Conservation (phyloP, 2,888 invertebrate species). For the Caenorhabditis drosophilae region DNA sequence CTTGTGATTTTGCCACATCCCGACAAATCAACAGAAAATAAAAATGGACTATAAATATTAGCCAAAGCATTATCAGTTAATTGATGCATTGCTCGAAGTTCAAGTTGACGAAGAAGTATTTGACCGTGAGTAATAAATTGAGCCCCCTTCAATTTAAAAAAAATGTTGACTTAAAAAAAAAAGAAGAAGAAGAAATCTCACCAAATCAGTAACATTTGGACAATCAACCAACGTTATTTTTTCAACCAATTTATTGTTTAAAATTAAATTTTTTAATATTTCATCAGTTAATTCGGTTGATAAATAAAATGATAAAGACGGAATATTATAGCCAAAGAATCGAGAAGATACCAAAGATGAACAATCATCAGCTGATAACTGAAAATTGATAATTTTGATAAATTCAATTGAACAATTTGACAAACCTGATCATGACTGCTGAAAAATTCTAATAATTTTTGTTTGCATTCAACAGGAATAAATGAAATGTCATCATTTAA, state of each 20-base stretch:
- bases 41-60: constrained; percentile 50
- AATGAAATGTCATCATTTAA: constrained; percentile 51
- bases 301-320: constrained; percentile 60
- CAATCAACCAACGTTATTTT: constrained; percentile 65
- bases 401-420: too few species aligned
- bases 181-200: constrained; percentile 6
- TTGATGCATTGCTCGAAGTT: constrained; percentile 55
- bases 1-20: constrained; percentile 62
- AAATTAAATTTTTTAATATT: constrained; percentile 48
- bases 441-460: constrained; percentile 61
- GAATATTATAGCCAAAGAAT: constrained; percentile 59
- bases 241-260: constrained; percentile 53
- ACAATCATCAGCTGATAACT: constrained; percentile 57
- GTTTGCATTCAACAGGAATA: constrained; percentile 61
- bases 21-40: constrained; percentile 63
- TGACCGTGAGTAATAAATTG: constrained; percentile 56
- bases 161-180: too few species aligned
- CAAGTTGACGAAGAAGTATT: constrained; percentile 45
- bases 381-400: constrained; percentile 18
- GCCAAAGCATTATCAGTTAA: constrained; percentile 57
- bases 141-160: constrained; percentile 48
- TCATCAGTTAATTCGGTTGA: constrained; percentile 51
- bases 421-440: constrained; percentile 64
- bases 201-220: constrained; percentile 58
- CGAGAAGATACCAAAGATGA: constrained; percentile 51